Percentiles rank a stretch among this genome's conserved stretches.
Evolutionary conservation across 2,888 invertebrate species (phyloP).

Genomic region (Acanthosepion esculentum): DNA sequence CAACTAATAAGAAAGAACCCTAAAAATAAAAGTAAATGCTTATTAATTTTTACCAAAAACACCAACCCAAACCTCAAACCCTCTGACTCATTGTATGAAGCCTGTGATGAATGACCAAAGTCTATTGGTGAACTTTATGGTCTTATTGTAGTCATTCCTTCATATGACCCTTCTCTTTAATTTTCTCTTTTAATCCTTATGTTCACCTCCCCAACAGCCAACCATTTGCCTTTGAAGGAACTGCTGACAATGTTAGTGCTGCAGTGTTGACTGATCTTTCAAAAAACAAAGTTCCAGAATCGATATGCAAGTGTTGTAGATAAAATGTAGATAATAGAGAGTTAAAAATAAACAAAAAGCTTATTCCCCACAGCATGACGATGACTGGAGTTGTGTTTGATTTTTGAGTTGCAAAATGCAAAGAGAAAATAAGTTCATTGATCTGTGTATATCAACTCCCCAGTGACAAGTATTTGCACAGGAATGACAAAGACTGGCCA

Average conservation of each 20-base stretch:
- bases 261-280: background rate
- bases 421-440: constrained; percentile 33
- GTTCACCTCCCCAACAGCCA: background rate
- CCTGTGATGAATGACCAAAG: background rate
- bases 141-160: background rate
- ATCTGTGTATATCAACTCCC: background rate
- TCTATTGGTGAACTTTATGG: constrained; percentile 12
- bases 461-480: constrained; percentile 34
- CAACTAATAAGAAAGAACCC: background rate
- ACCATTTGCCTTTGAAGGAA: background rate
- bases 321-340: background rate
- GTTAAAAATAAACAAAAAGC: background rate
- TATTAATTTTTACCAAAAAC: background rate
- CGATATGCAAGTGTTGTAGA: background rate
- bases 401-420: background rate
- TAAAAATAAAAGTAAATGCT: background rate
- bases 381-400: background rate
- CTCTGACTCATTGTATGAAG: background rate
- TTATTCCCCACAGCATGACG: background rate
- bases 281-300: background rate
- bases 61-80: background rate
- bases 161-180: background rate
- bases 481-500: background rate
- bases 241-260: background rate
- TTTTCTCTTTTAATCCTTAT: background rate